A percentile compares a stretch with the other conserved stretches of the same genome.
Conservation (phyloP, 2,888 invertebrate genomes). For the Allophyes oxyacanthae region DNA sequence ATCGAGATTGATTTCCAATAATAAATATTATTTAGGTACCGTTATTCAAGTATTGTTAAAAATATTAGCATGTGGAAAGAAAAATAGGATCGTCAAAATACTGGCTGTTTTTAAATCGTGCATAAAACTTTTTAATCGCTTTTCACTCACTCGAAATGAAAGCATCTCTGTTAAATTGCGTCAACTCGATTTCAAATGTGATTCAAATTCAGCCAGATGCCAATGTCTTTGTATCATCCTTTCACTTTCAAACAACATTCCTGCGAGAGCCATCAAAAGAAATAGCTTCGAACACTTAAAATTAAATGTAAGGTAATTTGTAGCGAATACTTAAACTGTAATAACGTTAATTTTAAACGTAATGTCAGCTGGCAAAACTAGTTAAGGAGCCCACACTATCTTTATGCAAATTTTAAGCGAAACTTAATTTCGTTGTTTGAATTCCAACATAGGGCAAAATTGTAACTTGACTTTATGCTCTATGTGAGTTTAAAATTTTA, state of each 20-base stretch:
- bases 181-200: conserved; percentile 56
- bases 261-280: conserved; percentile 26
- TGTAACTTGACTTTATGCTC: conserved; percentile 54
- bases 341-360: conserved; percentile 46
- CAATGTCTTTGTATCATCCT: conserved; percentile 58
- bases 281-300: conserved; percentile 35
- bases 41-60: conserved; percentile 4
- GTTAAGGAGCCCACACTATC: conserved; percentile 54
- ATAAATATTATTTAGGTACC: neutral
- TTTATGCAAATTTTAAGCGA: conserved; percentile 56
- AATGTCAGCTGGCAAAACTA: conserved; percentile 55
- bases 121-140: conserved; percentile 57
- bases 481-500: conserved; percentile 3
- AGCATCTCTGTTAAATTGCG: conserved; percentile 63
- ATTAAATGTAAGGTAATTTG: conserved; percentile 51
- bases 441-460: conserved; percentile 49
- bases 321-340: conserved; percentile 41
- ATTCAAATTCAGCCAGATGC: conserved; percentile 60
- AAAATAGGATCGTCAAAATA: conserved; percentile 47
- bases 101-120: conserved; percentile 60
- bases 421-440: conserved; percentile 54
- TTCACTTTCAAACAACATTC: conserved; percentile 72
- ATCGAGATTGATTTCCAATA: neutral
- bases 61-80: conserved; percentile 15
- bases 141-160: conserved; percentile 59